Percentiles rank a stretch among this genome's conserved stretches.
phyloP scores from a whole-genome alignment of 2,113 vertebrate genomes.

The Seriola rivoliana region DNA sequence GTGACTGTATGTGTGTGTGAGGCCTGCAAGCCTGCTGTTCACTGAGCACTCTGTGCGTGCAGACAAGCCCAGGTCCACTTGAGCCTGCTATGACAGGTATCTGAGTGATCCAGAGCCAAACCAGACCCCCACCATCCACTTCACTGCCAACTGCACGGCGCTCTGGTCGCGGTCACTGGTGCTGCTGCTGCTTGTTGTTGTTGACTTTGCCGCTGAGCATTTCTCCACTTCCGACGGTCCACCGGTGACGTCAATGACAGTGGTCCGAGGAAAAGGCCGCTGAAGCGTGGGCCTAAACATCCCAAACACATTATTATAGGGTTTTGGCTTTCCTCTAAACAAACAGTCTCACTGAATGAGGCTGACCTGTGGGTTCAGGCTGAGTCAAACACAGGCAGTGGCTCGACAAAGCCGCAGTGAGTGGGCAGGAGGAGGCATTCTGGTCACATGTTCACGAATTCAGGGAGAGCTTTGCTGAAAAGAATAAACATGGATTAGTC shows the following conservation, averaged over 20 bases:
- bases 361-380: constrained; percentile 19
- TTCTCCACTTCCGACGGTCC: constrained; percentile 61
- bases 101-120: constrained; percentile 71
- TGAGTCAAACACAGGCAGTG: neutral
- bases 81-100: constrained; percentile 30
- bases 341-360: constrained; percentile 41
- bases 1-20: neutral
- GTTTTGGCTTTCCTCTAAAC: constrained; percentile 71
- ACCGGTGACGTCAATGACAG: constrained; percentile 66
- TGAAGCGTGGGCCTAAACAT: constrained; percentile 40
- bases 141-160: constrained; percentile 24
- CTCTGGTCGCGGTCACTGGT: constrained; percentile 12
- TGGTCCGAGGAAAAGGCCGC: constrained; percentile 27
- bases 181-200: constrained; percentile 49
- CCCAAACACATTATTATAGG: constrained; percentile 56
- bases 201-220: constrained; percentile 61
- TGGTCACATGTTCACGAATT: neutral
- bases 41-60: constrained; percentile 16
- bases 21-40: neutral
- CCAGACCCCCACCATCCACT: constrained; percentile 30
- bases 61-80: constrained; percentile 44
- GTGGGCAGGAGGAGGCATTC: neutral
- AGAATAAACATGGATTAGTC: neutral
- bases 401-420: constrained; percentile 15
- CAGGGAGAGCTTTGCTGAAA: neutral